Evolutionary conservation across 2,113 vertebrate genomes (phyloP), one percentile per base, ranked within the genome.

Genomic region (Colius striatus): DNA sequence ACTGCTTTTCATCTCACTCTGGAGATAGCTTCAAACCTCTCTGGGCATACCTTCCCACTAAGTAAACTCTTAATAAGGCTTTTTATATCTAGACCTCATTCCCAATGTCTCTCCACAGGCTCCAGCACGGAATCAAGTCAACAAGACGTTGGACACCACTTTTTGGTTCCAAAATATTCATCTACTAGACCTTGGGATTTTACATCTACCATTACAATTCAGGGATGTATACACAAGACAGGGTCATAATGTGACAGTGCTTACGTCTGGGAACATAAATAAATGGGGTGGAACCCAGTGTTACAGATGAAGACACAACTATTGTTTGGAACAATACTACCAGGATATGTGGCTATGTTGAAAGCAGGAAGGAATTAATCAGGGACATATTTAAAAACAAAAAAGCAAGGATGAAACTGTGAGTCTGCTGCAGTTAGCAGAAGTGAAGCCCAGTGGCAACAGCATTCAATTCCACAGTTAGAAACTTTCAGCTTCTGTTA

Each of bases 81-180:
- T 95, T 96, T 95, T 95, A 94, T 90, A 97, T 91, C 67, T 71
- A 83, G 76, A 67, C 74, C 63, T 53, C 77, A 62, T 89, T 95
- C 93, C 86, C 95, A 76, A 5, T 15, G 80, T 45, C 89, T 73
- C 68, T 96, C 55, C 30, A 51, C 34, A 86, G 87, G 55, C 75
- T 91, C 45, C 87, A 94, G 89, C 41, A 13, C 45, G 80, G 95
- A 93, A 82, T 91, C 72, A 25, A 93, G 90, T 80, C 90, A 95
- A 91, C 84, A 94, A 21, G 55, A 58, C 22, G 48, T 2, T 60
- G 62, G 29, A 70, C 62, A 47, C 6, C 29, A 66, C 13, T 5
- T 76, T 50, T 22, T 87, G 51, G 38, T 66, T 80, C 36, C 51
- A 79, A 79, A 94, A 80, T n/a, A 85, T 27, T 91, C 10, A 12